A percentile compares a stretch with the other conserved stretches of the same genome.
Evolutionary conservation across 2,113 vertebrate species (phyloP).

Genomic region (Nesoenas mayeri): DNA sequence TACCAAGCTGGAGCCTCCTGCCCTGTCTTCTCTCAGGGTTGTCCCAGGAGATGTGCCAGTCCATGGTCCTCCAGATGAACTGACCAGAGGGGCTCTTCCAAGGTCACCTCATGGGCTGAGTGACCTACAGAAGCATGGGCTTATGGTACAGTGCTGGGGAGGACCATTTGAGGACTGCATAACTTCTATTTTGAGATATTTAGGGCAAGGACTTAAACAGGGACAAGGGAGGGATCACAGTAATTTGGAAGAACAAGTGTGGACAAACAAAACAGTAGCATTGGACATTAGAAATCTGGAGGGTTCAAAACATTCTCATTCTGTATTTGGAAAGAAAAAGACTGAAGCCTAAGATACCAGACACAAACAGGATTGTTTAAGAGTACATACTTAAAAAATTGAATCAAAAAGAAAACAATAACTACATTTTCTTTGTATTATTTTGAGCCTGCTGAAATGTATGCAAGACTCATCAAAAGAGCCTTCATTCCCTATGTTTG

Average conservation of each 20-base stretch:
- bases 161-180: background rate
- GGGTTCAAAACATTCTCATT: background rate
- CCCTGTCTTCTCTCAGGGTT: background rate
- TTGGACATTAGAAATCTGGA: background rate
- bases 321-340: background rate
- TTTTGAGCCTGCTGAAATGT: background rate
- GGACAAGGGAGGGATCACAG: background rate
- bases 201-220: background rate
- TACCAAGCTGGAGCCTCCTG: background rate
- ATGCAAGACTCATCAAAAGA: background rate
- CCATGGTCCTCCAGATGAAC: rapidly evolving
- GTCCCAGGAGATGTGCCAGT: background rate
- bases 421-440: background rate
- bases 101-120: background rate
- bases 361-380: background rate
- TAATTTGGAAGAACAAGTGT: background rate
- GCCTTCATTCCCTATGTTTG: background rate
- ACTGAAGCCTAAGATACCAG: background rate
- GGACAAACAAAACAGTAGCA: background rate
- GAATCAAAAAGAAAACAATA: background rate
- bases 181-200: background rate
- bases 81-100: background rate
- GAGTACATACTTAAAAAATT: background rate
- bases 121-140: rapidly evolving
- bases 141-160: rapidly evolving